Evolutionary conservation across 2,888 invertebrate genomes (phyloP), one percentile per base, ranked within the genome.

Genomic region (Cyaniris semiargus): DNA sequence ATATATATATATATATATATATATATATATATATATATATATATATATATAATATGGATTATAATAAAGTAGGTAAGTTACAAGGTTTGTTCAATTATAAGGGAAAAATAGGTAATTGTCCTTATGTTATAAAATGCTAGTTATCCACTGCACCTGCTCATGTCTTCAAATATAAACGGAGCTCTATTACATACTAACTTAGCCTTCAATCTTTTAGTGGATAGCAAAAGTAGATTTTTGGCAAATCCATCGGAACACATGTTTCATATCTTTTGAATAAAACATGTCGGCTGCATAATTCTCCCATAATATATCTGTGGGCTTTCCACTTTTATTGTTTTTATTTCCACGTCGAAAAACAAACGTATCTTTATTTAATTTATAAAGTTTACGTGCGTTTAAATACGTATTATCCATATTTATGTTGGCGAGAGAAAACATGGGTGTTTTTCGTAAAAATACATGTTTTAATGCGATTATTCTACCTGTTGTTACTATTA

Each of bases 231-330:
- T 23, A 23, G 13, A 66, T 66, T 60, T 66, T 66, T 66, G 66
- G 66, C 31, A 66, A 27, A 31, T 27, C 66, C 66, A 18, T 31
- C 15, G 27, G 6, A 66, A 66, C 66, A 66, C 66, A 66, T 66
- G 66, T 66, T 66, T 66, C 27, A 72, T 83, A 66, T 66, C 86
- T 84, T 80, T 83, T 93, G 93, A 92, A 93, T 93, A 92, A 93
- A 87, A 90, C 90, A 92, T 91, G 38, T 84, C 53, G 18, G 53
- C 84, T 91, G 91, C 91, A 92, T 92, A 90, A 90, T 89, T 89
- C 89, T 88, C 87, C 88, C 88, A 88, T 90, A 90, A 88, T 90
- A 90, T 86, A 85, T 88, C 80, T 78, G n/a, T 71, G 71, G 71
- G 71, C 34, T 8, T 21, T 38, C 71, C 71, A 38, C 71, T 38